Evolutionary conservation across 2,113 vertebrate species (phyloP), one percentile per base, ranked within the genome.

Genomic region (Gymnarchus niloticus): DNA sequence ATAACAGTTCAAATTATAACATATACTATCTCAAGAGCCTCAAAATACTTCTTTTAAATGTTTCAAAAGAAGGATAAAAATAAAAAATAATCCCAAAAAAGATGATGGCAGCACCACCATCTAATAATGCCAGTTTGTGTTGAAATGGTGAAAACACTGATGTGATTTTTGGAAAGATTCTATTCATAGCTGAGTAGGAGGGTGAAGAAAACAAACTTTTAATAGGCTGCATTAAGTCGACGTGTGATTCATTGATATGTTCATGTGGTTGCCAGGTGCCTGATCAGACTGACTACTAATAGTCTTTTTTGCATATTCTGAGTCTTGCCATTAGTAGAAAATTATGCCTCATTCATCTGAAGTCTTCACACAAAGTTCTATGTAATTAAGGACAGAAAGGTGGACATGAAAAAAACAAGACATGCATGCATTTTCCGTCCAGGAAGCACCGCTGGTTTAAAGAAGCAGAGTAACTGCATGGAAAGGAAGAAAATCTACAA

Each of bases 341-440:
- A 85, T 77, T 77, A 83, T 44, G 57, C 41, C 14, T 44, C 33
- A 83, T 56, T 83, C 33, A 83, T 56, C 19, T 83, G n/a, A 84
- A 51, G 44, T 21, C 61, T 41, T 3, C 48, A 37, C 46, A 23
- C 7, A 25, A 41, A 56, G 54, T 59, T 48, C n/a, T n/a, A 14
- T 41, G 52, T 56, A 8, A 77, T 56, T 77, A 56, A 44, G 61
- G 59, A 52, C 46, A 52, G 21, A 65, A 84, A 21, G 49, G 12
- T 77, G 49, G 23, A 59, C 14, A 14, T 77, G 33, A 37, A 3
- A 78, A 77, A 77, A 56, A 52, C 28, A 59, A 9, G 3, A 41
- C 4, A 21, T 41, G n/a, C 17, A 82, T 56, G 28, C 25, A 49
- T 17, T 56, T 82, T n/a, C 12, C 44, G 46, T 48, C n/a, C 25